Base-by-base conservation (phyloP, 1,140 invertebrate genomes). In the Aradophagus sp. region DNA sequence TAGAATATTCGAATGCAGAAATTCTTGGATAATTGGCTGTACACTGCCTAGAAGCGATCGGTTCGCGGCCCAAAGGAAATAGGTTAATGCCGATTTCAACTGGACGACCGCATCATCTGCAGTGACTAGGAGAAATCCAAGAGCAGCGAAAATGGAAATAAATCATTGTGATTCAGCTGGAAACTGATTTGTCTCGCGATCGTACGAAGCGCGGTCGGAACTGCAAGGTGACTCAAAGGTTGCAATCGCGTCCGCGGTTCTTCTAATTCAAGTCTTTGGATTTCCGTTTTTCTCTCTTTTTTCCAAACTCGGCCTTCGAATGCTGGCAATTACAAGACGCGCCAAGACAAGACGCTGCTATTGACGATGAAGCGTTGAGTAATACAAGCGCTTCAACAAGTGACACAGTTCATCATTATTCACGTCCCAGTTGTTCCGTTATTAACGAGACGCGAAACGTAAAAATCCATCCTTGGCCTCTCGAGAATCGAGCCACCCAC, bases 381-480 rank as follows among this genome's bases (percentile, higher is more conserved):
- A 63, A 70, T 63, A 52, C 38, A 34, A 50, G 42, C 23, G 56
- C 63, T 72, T 70, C 65, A 72, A 65, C 61, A 27, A 67, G 42
- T 74, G 61, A 62, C 65, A 61, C 34, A 48, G 20, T 14, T 47
- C 56, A 58, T 74, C 63, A 65, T 77, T 73, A 73, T 63, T 70
- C 58, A 52, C 66, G 50, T 62, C 34, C 45, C 41, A 50, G 67
- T 66, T 65, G 29, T 36, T 58, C 52, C 44, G 42, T 36, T 14
- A 34, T 56, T 67, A 73, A 67, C 69, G 42, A 62, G 61, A 69
- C 35, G 53, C 65, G 41, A 35, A 32, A 39, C 12, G 58, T 58
- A 77, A 74, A 66, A 77, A 70, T 19, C 65, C 41, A 74, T 62
- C 75, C 65, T 70, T 67, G 59, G 65, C 65, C 38, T 8, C 55